A percentile compares a stretch with the other conserved stretches of the same genome.
These are phyloP conservation scores for Helarctos malayanus DNA, from an alignment of 2,797 vertebrate genomes.

Conservation along the genomic window DNA sequence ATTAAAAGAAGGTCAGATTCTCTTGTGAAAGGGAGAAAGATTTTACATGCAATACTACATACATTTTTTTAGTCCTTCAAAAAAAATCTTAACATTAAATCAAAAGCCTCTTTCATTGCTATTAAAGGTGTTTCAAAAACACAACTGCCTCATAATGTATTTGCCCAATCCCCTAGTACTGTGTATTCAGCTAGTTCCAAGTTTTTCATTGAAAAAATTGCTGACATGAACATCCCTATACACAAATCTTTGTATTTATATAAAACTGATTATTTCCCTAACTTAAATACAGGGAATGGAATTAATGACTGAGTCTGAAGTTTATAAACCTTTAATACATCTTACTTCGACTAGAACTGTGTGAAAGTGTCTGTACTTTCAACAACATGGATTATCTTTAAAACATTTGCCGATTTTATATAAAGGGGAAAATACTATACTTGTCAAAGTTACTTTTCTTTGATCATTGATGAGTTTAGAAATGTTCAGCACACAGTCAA, in stretches of 20 bases:
- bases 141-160: not conserved
- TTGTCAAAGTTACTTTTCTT: not conserved
- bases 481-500: not conserved
- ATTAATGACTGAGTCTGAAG: not conserved
- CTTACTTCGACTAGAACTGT: not conserved
- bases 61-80: not conserved
- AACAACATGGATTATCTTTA: not conserved
- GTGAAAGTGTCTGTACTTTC: not conserved
- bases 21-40: not conserved
- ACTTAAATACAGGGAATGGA: not conserved
- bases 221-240: not conserved
- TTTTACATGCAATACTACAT: not conserved
- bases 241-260: not conserved
- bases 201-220: not conserved
- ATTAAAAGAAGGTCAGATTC: not conserved
- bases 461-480: slow-evolving; percentile 18
- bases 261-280: slow-evolving; percentile 21
- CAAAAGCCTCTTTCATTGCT: not conserved
- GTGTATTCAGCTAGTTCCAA: slow-evolving; percentile 20
- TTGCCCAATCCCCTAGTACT: not conserved
- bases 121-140: slow-evolving; percentile 25
- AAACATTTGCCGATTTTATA: not conserved
- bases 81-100: slow-evolving; percentile 46
- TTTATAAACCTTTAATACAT: slow-evolving; percentile 6
- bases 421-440: not conserved